Evolutionary conservation across 2,888 invertebrate genomes (phyloP).

Genomic region (Amblyteles armatorius): DNA sequence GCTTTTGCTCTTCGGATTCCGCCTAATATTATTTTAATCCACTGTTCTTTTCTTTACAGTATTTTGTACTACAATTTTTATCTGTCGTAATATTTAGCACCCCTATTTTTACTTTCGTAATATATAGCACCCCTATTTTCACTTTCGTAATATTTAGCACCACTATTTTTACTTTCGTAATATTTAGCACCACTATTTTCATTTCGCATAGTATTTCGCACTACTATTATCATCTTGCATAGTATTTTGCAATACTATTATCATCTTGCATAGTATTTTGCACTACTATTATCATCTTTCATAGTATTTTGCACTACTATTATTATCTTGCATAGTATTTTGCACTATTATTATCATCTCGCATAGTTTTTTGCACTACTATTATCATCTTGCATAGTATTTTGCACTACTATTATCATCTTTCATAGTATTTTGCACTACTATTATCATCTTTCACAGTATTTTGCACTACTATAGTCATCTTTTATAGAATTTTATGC

Average conservation of each 20-base stretch:
- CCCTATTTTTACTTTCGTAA: too few relatives aligned
- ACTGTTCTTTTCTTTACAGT: background rate
- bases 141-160: too few relatives aligned
- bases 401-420: background rate
- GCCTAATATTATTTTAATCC: background rate
- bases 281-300: background rate
- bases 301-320: background rate
- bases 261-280: background rate
- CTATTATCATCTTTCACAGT: background rate
- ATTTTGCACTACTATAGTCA: background rate
- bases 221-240: too few relatives aligned
- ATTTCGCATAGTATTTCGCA: too few relatives aligned
- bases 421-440: background rate
- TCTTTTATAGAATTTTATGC: background rate
- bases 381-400: background rate
- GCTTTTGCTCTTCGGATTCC: background rate
- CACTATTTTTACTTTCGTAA: too few relatives aligned
- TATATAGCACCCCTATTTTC: too few relatives aligned
- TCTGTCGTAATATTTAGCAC: background rate
- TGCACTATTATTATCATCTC: conserved; percentile 9
- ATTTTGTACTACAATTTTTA: background rate
- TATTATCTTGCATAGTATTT: background rate
- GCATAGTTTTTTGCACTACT: conserved; percentile 11
- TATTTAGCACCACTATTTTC: too few relatives aligned
- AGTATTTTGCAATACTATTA: too few relatives aligned